Evolutionary conservation across 2,113 vertebrate species (phyloP), one percentile per base, ranked within the genome.

Genomic region (Maccullochella peelii): DNA sequence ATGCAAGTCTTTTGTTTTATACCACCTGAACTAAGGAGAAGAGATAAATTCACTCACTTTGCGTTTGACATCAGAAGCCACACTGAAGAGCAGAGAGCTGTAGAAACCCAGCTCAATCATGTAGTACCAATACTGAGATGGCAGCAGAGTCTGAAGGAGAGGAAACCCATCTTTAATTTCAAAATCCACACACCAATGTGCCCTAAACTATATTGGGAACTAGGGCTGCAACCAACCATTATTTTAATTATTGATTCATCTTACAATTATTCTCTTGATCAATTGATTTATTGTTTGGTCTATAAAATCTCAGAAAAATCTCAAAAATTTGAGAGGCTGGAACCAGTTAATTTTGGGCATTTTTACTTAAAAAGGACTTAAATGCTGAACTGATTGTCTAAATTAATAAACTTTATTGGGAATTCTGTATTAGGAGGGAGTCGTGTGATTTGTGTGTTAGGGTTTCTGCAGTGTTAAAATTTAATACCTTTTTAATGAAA

Each of bases 41-140:
- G 11, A 49, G 6, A 72, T 44, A 23, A 21, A 54, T 52, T 40
- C 18, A 86, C 96, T 93, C 57, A 99, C 98, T 96, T 99, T 99
- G 23, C 98, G 95, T 81, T 98, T 99, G 88, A 99, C 97, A 0
- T 99, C 98, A 0, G 97, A 98, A 55, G 97, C 98, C 9, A 99
- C 95, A 71, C 98, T 97, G 96, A 98, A 96, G 88, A 99, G 96
- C 73, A 99, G 95, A 5, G 98, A 97, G 93, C 94, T 91, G 90
- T 99, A 99, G 94, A 99, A 99, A 21, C 97, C 97, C 77, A 99
- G 95, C 62, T 98, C 97, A 0, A 98, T 96, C 94, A 97, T 97
- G 94, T 99, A 99, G 94, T 99, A 99, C 98, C 98, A 99, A 66
- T 99, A 99, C 95, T 99, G 98, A 76, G 98, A 99, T 5, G 97